Conservation (phyloP, 2,888 invertebrate species). For the Pogonocherus hispidulus region DNA sequence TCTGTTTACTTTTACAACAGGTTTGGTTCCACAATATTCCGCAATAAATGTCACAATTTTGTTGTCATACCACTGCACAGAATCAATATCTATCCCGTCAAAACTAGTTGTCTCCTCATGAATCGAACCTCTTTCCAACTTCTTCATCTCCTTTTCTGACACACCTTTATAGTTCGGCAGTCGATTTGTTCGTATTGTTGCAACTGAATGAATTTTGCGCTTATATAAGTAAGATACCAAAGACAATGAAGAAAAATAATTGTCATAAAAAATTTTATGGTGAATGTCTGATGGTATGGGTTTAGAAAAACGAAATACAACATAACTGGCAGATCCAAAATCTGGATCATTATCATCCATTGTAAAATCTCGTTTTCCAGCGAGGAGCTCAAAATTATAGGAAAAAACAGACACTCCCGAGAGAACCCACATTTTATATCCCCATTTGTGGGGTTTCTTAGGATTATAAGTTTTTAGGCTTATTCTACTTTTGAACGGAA, state of each 20-base stretch:
- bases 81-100: not conserved
- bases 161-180: slow-evolving; percentile 6
- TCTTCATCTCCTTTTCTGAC: slow-evolving; percentile 5
- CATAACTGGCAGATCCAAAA: slow-evolving; percentile 7
- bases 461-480: slow-evolving; percentile 1
- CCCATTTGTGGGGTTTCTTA: slow-evolving; percentile 26
- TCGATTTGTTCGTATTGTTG: slow-evolving; percentile 8
- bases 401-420: slow-evolving; percentile 12
- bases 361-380: not conserved
- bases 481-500: slow-evolving; percentile 2
- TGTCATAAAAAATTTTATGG: not conserved
- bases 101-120: not conserved
- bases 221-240: not conserved
- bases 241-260: not conserved
- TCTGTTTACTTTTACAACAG: not conserved
- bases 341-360: not conserved
- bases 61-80: slow-evolving; percentile 6
- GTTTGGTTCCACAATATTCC: not conserved
- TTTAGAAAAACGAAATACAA: not conserved
- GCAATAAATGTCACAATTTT: slow-evolving; percentile 10
- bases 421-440: slow-evolving; percentile 23
- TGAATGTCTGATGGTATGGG: not conserved
- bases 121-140: too few species aligned
- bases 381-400: slow-evolving; percentile 13
- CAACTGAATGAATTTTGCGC: slow-evolving; percentile 15